Evolutionary conservation across 2,797 vertebrate species (phyloP), one percentile per base, ranked within the genome.

Genomic region (Sebastes paucispinis): DNA sequence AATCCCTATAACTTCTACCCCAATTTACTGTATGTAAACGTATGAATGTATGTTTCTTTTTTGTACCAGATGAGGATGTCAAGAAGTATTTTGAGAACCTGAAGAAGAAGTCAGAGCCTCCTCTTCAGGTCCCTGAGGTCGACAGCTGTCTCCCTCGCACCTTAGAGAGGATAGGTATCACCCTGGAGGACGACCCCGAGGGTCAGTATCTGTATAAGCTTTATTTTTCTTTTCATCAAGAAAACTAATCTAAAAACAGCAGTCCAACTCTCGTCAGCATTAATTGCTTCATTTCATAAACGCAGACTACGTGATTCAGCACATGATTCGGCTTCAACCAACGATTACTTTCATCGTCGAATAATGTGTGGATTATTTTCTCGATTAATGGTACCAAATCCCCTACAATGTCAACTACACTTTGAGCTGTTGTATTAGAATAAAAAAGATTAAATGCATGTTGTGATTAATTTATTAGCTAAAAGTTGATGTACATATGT

Each of bases 51-150:
- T 36, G 34, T 36, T 36, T 36, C 0, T 69, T 11, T 65, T 31
- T 54, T 34, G 2, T 36, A 22, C 36, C 91, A 99, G 98, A 97
- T 72, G 95, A 96, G 12, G 95, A 98, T 31, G 98, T 98, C 67
- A 93, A 75, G 73, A 97, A 95, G 74, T 97, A 97, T 78, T 32
- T 93, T 1, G 94, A 91, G 52, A 84, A 22, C 9, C 62, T 29
- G 65, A 84, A 95, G 87, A 93, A 95, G 86, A 89, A 92, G 20
- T 85, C 89, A 2, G 91, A 96, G 47, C 94, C 95, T n/a, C 98
- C 98, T 0, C n/a, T 99, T 14, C 98, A 99, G 77, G 98, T 97
- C 27, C 93, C 92, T 0, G 96, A 95, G 5, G 96, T 99, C 1
- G 97, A 97, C 94, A 99, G 98, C 95, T 98, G 97, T 3, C 63